phyloP scores from a whole-genome alignment of 1,140 invertebrate genomes.

The Rhyacophila brunnea region DNA sequence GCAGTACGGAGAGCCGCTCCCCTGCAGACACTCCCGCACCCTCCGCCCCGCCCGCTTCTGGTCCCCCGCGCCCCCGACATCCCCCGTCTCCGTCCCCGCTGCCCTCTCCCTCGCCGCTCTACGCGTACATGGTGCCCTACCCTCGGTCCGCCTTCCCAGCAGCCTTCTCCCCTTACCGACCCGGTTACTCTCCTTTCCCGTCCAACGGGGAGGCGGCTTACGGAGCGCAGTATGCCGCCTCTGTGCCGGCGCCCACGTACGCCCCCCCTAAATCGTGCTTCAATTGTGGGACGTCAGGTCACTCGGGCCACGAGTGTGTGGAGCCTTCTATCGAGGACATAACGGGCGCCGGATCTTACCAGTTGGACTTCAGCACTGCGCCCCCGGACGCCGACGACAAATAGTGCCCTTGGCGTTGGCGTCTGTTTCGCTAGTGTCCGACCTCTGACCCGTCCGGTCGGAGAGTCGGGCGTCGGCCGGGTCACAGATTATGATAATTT shows the following conservation, averaged over 20 bases:
- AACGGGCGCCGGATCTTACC: constrained; percentile 65
- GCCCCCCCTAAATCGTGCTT: constrained; percentile 64
- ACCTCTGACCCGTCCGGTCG: no score
- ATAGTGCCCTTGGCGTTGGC: constrained; percentile 37
- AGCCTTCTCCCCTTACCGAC: constrained; percentile 13
- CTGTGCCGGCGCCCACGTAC: constrained; percentile 52
- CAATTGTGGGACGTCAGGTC: constrained; percentile 74
- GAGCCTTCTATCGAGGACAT: constrained; percentile 87
- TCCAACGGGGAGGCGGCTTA: constrained; percentile 24
- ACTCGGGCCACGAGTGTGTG: constrained; percentile 79
- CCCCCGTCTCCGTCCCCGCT: constrained; percentile 47
- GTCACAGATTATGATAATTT: constrained; percentile 5
- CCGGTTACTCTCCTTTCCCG: constrained; percentile 35
- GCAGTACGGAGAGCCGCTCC: constrained; percentile 56
- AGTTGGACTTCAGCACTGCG: constrained; percentile 58
- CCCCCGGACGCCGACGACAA: constrained; percentile 48
- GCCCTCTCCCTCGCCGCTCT: constrained; percentile 45
- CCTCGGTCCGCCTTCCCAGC: constrained; percentile 43
- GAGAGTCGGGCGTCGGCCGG: no score
- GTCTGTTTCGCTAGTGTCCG: neutral
- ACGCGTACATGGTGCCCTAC: constrained; percentile 32
- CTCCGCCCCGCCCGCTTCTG: constrained; percentile 45
- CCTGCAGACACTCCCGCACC: constrained; percentile 63
- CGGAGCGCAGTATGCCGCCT: constrained; percentile 46
- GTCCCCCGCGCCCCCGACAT: constrained; percentile 56